phyloP scores from a whole-genome alignment of 2,113 vertebrate genomes.

The Kryptolebias marmoratus region DNA sequence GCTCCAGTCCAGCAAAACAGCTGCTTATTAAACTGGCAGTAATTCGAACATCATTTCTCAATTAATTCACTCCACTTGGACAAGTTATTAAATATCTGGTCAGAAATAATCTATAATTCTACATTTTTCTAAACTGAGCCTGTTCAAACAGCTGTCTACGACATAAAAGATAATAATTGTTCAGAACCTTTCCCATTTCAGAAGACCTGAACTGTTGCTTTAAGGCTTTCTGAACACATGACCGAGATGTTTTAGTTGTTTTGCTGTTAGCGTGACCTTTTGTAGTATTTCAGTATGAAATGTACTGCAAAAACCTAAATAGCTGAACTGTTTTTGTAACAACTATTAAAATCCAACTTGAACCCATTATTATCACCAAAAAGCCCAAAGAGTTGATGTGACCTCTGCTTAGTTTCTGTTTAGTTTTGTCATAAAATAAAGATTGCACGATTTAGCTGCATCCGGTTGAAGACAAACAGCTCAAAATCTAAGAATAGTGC shows the following conservation, averaged over 20 bases:
- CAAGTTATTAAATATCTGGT: no score
- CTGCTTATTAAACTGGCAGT: no score
- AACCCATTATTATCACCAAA: constrained; percentile 34
- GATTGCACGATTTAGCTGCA: background rate
- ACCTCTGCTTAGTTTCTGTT: background rate
- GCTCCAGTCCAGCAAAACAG: no score
- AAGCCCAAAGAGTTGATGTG: constrained; percentile 1
- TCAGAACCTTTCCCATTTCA: no score
- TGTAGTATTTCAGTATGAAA: constrained; percentile 47
- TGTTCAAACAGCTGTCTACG: no score
- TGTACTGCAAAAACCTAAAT: constrained; percentile 36
- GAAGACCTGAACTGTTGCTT: no score
- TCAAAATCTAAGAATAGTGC: constrained; percentile 28
- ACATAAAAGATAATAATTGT: no score
- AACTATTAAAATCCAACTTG: constrained; percentile 1
- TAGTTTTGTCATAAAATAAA: background rate
- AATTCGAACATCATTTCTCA: no score
- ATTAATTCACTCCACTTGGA: no score
- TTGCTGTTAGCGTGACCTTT: constrained; percentile 4
- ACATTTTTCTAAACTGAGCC: no score
- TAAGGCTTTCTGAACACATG: no score
- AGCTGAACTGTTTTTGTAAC: background rate
- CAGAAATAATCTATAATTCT: no score
- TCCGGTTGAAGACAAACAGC: constrained; percentile 8
- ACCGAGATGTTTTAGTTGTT: constrained; percentile 2